Evolutionary conservation across 2,797 vertebrate genomes (phyloP), one percentile per base, ranked within the genome.

Genomic region (Poecilia picta): DNA sequence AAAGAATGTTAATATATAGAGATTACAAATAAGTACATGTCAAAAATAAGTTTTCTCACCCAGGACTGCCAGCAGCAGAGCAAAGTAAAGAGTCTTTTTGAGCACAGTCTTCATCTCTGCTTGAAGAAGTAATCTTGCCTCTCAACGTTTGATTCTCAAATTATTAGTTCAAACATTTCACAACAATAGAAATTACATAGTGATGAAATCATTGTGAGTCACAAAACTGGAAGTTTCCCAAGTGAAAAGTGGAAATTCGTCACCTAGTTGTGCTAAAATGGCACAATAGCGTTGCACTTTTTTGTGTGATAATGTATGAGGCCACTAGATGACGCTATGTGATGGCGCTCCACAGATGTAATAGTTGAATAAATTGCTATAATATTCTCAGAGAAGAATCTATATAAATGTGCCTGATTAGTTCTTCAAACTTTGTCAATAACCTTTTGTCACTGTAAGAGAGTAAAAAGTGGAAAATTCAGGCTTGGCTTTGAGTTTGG

Each of bases 21-120:
- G 0, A 2, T 43, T 80, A 72, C 16, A 68, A 47, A 23, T 47
- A 41, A 72, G 1, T 16, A 7, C 1, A 36, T 36, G 11, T n/a
- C 64, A 3, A 71, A 43, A 43, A 46, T 0, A 33, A 8, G 20
- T 3, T 16, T 31, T 79, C 76, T 88, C 74, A 89, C 85, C 73
- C 15, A 68, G 83, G 10, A 87, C 68, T 49, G 43, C 36, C 74
- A 87, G 23, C 73, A 88, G 43, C 25, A 90, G 36, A 51, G 62
- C 31, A 74, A 53, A 73, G 71, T 15, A 79, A 16, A 86, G 57
- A 33, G 2, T 75, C 36, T 18, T 85, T 66, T 28, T 11, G 8
- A 2, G 74, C 72, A 76, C 62, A 4, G 20, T 59, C 62, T 6
- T 72, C 55, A 47, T 75, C 45, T 11, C n/a, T 36, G 5, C 49